phyloP scores from a whole-genome alignment of 2,797 vertebrate genomes.

The Melanogrammus aeglefinus region DNA sequence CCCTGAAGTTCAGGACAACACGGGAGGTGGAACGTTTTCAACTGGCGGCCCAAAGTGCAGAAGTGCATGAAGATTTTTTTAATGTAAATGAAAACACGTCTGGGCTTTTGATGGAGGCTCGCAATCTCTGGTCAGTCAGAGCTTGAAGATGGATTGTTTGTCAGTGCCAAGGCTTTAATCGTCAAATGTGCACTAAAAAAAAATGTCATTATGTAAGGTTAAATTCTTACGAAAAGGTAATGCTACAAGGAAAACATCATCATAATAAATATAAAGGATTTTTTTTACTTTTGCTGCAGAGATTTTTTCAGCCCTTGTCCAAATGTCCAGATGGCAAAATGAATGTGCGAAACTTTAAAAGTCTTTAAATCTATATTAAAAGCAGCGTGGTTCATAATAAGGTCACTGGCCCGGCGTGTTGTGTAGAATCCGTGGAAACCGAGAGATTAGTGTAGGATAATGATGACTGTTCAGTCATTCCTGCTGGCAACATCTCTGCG shows the following conservation, averaged over 20 bases:
- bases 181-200: too few relatives aligned
- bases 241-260: too few relatives aligned
- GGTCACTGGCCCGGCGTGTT: conserved; percentile 58
- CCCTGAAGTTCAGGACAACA: not conserved
- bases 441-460: conserved; percentile 64
- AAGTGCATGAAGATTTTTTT: not conserved
- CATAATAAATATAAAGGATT: too few relatives aligned
- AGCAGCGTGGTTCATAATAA: conserved; percentile 57
- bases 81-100: too few relatives aligned
- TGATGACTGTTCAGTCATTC: conserved; percentile 71
- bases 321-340: too few relatives aligned
- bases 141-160: too few relatives aligned
- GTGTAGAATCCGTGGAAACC: conserved; percentile 56
- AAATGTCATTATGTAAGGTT: too few relatives aligned
- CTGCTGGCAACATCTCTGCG: conserved; percentile 63
- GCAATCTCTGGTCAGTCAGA: too few relatives aligned
- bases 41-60: not conserved
- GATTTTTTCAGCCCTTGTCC: too few relatives aligned
- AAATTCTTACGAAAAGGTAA: too few relatives aligned
- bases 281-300: too few relatives aligned
- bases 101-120: not conserved
- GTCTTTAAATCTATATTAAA: conserved; percentile 7
- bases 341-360: conserved; percentile 2
- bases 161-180: too few relatives aligned
- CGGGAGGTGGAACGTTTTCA: not conserved